Conservation (phyloP, 2,888 invertebrate genomes). For the Steinernema hermaphroditum region DNA sequence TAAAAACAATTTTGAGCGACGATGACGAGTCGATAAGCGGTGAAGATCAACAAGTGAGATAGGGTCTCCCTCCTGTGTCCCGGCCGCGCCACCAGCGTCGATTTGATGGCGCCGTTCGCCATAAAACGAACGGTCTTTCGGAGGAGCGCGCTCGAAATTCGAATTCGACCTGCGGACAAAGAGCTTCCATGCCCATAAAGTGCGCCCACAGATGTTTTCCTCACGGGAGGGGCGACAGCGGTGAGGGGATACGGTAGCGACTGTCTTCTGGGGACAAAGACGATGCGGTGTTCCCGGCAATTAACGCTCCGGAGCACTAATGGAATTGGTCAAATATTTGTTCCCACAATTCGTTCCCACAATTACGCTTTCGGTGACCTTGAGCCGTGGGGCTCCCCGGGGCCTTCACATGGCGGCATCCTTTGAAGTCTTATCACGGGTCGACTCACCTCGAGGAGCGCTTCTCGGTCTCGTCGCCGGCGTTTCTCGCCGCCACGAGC, state of each 20-base stretch:
- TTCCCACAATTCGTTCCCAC: neutral
- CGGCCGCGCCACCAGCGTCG: neutral
- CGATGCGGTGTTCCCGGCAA: too few species aligned
- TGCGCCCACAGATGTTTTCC: neutral
- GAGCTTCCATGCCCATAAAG: neutral
- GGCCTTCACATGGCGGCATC: constrained; percentile 6
- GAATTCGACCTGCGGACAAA: constrained; percentile 7
- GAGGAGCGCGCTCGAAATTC: too few species aligned
- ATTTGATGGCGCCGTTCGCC: constrained; percentile 24
- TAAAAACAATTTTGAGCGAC: constrained; percentile 21
- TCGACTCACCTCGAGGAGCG: constrained; percentile 19
- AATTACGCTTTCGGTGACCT: neutral
- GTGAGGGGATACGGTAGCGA: neutral
- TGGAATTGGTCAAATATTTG: neutral
- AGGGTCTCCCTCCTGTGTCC: neutral
- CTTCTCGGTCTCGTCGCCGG: constrained; percentile 13
- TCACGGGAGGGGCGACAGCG: neutral
- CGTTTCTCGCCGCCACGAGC: constrained; percentile 20
- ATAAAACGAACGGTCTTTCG: constrained; percentile 24
- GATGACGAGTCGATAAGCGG: constrained; percentile 12
- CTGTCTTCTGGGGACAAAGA: neutral
- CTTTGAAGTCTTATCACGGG: constrained; percentile 3
- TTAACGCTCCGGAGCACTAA: neutral
- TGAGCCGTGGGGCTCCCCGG: constrained; percentile 2
- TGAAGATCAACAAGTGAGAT: constrained; percentile 18